Evolutionary conservation across 2,797 vertebrate species (phyloP), one percentile per base, ranked within the genome.

Genomic region (Myioborus melanocephalus): DNA sequence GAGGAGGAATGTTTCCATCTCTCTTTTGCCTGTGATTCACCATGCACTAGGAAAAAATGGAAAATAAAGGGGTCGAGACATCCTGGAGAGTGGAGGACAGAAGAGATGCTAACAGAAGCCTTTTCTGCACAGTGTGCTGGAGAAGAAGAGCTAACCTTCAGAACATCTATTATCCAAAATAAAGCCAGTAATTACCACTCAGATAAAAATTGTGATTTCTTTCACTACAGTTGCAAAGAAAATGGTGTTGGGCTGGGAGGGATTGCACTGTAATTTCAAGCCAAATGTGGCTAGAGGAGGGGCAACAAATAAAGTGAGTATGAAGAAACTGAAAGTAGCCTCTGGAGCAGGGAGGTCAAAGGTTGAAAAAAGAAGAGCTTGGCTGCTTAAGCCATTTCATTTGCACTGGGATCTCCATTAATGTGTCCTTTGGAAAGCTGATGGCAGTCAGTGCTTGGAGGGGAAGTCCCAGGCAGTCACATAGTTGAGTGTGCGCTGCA

Each of bases 401-500:
- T 80, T 80, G 37, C 41, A 6, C 24, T 23, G 39, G 10, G 5
- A 11, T 57, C 32, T 78, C 19, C 27, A 16, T 35, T 43, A 57
- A 43, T 4, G 9, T 50, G 23, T 28, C 39, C 35, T 77, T 50
- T 59, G 73, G 50, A 57, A 89, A 81, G 30, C 2, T 16, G 57
- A 64, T 27, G 46, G 39, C 39, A 87, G n/a, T 23, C 34, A 27
- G 8, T 12, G 35, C n/a, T 5, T 3, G 44, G 9, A 76, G 9
- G 30, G 9, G 15, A 46, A 64, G 37, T 26, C 15, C 24, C 5
- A 26, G 50, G 49, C 49, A 56, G 26, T 30, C 32, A 63, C 1
- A 0, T 8, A 46, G 20, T 9, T 0, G 2, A 53, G 24, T 0
- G 0, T 35, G 12, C 0, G 2, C 37, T 60, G 46, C 11, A 41